These are phyloP conservation scores for Podarcis raffonei DNA, from an alignment of 2,113 vertebrate genomes.

Conservation along the genomic window DNA sequence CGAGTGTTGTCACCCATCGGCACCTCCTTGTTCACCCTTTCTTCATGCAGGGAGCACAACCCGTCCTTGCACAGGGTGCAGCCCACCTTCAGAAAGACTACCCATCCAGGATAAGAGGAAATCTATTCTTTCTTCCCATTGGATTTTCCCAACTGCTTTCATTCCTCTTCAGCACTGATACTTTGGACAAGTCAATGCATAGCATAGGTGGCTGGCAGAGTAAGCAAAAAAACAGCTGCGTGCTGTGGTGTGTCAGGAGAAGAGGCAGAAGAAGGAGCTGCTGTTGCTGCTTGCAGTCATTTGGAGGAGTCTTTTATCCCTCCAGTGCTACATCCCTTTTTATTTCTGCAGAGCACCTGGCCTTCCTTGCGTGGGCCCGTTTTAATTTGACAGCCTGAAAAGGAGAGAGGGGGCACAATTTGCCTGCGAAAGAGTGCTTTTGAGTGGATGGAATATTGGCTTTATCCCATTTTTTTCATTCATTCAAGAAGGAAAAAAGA, in stretches of 20 bases:
- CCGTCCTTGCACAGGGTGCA: neutral
- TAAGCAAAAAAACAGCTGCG: too few species aligned
- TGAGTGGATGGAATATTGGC: neutral
- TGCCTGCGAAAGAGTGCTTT: neutral
- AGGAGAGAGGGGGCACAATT: neutral
- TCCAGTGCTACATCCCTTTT: too few species aligned
- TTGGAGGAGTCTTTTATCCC: neutral
- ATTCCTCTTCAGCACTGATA: neutral
- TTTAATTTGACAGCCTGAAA: neutral
- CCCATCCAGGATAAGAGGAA: neutral
- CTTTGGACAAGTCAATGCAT: neutral
- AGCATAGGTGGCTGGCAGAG: neutral
- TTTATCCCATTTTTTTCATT: neutral
- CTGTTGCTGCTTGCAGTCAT: constrained; percentile 5
- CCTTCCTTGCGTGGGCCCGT: neutral
- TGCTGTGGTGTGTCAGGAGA: neutral
- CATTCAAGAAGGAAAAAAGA: constrained; percentile 31
- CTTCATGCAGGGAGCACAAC: neutral
- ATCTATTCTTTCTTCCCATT: neutral
- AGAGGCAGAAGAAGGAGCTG: neutral
- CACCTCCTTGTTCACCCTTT: neutral
- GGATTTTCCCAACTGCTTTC: neutral
- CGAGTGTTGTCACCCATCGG: neutral
- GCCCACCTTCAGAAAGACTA: neutral
- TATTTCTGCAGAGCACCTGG: neutral